Percentiles rank a stretch among this genome's conserved stretches.
phyloP scores from a whole-genome alignment of 64 coral and sea anemone genomes.

The Cladopsammia gracilis region DNA sequence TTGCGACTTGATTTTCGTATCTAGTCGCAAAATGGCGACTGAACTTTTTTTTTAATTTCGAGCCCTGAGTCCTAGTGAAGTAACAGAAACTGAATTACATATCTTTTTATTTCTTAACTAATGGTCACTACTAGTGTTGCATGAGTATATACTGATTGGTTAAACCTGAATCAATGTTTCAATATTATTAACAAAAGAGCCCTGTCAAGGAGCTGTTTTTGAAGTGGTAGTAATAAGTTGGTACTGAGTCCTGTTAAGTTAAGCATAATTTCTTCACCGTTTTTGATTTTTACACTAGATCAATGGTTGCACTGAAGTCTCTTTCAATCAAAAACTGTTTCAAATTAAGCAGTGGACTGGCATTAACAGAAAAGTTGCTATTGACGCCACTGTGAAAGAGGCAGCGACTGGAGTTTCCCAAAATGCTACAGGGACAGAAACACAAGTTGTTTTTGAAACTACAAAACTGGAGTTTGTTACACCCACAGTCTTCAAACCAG shows the following conservation, averaged over 20 bases:
- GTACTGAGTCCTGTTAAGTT: not conserved
- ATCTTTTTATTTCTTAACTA: too few species aligned
- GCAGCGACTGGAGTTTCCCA: conserved; percentile 73
- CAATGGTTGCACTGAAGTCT: conserved; percentile 81
- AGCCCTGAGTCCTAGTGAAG: too few species aligned
- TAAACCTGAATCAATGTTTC: too few species aligned
- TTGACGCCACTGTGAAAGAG: conserved; percentile 78
- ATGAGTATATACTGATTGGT: too few species aligned
- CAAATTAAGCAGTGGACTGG: not conserved
- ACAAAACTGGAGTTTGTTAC: conserved; percentile 73
- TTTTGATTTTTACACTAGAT: conserved; percentile 53
- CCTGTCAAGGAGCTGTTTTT: too few species aligned
- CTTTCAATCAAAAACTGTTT: conserved; percentile 22
- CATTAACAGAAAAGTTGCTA: conserved; percentile 18
- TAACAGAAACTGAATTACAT: too few species aligned
- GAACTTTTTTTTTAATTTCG: too few species aligned
- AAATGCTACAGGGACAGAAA: conserved; percentile 64
- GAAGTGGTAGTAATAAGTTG: too few species aligned
- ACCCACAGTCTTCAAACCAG: conserved; percentile 71
- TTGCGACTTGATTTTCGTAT: too few species aligned
- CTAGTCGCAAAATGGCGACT: too few species aligned
- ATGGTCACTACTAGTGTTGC: too few species aligned
- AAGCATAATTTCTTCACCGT: not conserved
- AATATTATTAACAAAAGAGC: too few species aligned
- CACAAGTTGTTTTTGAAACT: conserved; percentile 21